These are phyloP conservation scores for Lepidocyrtoides sp. DNA, from an alignment of 2,888 invertebrate species.

Conservation along the genomic window DNA sequence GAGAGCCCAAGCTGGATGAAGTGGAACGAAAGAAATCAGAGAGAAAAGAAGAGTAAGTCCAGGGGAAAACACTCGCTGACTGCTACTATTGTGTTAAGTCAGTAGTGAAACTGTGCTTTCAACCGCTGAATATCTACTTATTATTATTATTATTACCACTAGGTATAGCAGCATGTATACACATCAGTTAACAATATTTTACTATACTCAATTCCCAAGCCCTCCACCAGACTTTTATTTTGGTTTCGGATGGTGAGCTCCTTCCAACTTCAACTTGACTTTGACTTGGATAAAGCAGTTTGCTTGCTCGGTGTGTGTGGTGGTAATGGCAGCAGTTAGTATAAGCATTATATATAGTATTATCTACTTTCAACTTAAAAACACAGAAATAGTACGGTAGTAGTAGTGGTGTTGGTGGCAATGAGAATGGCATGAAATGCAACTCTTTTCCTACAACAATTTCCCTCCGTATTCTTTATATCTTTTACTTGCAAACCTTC, in stretches of 20 bases:
- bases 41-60: conserved; percentile 38
- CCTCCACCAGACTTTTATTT: conserved; percentile 23
- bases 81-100: conserved; percentile 7
- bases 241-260: conserved; percentile 22
- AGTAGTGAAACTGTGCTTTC: background rate
- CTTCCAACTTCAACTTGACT: conserved; percentile 14
- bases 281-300: background rate
- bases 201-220: conserved; percentile 37
- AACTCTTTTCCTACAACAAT: background rate
- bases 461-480: background rate
- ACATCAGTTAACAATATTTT: conserved; percentile 49
- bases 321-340: conserved; percentile 16
- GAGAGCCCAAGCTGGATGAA: conserved; percentile 35
- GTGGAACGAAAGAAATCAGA: conserved; percentile 35
- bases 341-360: conserved; percentile 24
- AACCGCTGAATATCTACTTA: background rate
- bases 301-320: background rate
- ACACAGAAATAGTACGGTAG: background rate
- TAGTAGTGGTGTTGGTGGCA: background rate
- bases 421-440: background rate
- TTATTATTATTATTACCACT: background rate
- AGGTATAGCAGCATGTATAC: background rate
- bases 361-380: conserved; percentile 31
- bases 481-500: background rate
- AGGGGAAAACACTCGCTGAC: conserved; percentile 22